These are phyloP conservation scores for Cantharis nigra DNA, from an alignment of 2,888 invertebrate species.

Conservation along the genomic window DNA sequence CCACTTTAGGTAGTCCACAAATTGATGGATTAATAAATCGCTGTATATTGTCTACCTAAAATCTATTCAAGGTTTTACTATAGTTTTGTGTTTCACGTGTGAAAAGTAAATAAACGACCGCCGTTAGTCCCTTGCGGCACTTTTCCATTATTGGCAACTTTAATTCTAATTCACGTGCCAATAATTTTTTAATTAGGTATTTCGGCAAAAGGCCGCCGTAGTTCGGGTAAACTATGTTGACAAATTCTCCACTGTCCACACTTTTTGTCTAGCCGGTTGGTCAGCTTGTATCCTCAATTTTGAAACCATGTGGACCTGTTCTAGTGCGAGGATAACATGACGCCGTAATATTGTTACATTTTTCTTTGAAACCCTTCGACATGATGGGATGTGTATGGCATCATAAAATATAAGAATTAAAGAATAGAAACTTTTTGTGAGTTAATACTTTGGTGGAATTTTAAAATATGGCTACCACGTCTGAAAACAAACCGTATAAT, in stretches of 20 bases:
- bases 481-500: conserved; percentile 48
- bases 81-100: not conserved
- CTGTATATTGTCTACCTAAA: not conserved
- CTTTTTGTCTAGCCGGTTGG: not conserved
- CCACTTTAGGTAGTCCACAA: not conserved
- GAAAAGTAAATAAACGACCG: not conserved
- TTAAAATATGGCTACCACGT: conserved; percentile 45
- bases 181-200: not conserved
- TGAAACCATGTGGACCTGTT: not conserved
- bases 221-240: not conserved
- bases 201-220: not conserved
- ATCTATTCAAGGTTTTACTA: not conserved
- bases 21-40: not conserved
- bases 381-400: not conserved
- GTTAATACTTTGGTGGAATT: not conserved
- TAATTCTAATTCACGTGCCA: not conserved
- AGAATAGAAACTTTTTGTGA: not conserved
- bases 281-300: not conserved
- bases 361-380: not conserved
- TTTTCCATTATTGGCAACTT: not conserved
- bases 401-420: not conserved
- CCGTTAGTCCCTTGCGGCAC: not conserved
- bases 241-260: not conserved
- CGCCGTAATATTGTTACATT: not conserved
- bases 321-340: not conserved